Percentiles rank a stretch among this genome's conserved stretches.
phyloP scores from a whole-genome alignment of 2,113 vertebrate species.

The Trachemys scripta region DNA sequence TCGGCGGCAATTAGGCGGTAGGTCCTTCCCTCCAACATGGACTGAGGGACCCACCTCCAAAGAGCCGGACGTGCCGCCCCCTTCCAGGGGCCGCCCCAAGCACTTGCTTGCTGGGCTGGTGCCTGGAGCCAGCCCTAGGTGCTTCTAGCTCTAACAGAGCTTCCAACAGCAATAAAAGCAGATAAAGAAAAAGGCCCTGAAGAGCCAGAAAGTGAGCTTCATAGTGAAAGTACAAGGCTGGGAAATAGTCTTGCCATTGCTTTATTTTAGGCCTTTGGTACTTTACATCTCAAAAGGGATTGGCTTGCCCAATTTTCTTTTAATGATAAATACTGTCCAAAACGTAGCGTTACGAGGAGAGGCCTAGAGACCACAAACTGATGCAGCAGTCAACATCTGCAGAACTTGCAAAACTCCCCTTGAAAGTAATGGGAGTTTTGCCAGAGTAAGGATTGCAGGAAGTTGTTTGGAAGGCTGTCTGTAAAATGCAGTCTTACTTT shows the following conservation, averaged over 20 bases:
- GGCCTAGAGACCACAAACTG: too few relatives aligned
- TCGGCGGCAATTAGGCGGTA: too few relatives aligned
- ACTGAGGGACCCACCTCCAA: too few relatives aligned
- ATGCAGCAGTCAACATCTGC: too few relatives aligned
- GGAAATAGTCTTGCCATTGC: neutral
- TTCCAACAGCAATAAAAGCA: neutral
- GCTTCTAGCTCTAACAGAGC: neutral
- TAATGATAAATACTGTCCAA: accelerated
- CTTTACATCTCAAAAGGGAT: neutral
- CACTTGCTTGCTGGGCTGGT: too few relatives aligned
- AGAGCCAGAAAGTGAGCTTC: neutral
- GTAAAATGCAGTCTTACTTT: too few relatives aligned
- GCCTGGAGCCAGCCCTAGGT: neutral
- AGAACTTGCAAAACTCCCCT: too few relatives aligned
- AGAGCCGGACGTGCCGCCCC: too few relatives aligned
- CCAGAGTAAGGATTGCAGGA: neutral
- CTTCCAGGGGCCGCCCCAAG: too few relatives aligned
- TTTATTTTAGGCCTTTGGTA: neutral
- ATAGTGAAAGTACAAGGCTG: neutral
- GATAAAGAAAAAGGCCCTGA: neutral
- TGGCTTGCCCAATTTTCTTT: neutral
- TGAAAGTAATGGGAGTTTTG: too few relatives aligned
- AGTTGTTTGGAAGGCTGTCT: too few relatives aligned
- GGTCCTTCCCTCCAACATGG: too few relatives aligned
- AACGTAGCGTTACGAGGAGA: neutral